Base-by-base conservation (phyloP, 30 jellyfish, hydroid and myxozoan genomes). In the Hydra vulgaris region DNA sequence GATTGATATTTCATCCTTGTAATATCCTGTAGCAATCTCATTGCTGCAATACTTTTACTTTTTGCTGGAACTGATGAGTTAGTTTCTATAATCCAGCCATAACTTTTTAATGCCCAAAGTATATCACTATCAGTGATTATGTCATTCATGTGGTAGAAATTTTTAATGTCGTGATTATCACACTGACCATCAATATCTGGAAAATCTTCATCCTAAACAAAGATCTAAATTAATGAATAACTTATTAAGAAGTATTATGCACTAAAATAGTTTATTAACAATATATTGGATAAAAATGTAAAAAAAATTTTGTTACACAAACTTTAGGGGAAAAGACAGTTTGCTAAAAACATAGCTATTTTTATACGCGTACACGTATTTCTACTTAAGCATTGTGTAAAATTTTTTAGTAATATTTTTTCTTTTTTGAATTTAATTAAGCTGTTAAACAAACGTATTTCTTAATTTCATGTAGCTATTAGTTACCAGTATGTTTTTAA, bases 121-220 rank as follows among this genome's bases (percentile, higher is more conserved):
- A 56, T 56, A 56, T 56, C 71, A 56, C 71, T 56, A 15, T 56
- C 71, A 56, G 17, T 56, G n/a, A 56, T 56, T 15, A 56, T n/a
- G 71, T 56, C n/a, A 17, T 56, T n/a, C 17, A 56, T 56, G 71
- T 56, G 17, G 71, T 56, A 56, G n/a, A 56, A 56, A 15, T 15
- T 56, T 15, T n/a, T 56, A 56, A n/a, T 56, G n/a, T 56, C 71
- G 71, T 17, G 18, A 56, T 56, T n/a, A 56, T 56, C 71, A 56
- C n/a, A n/a, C n/a, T 56, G 18, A 56, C n/a, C 71, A 56, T 56
- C 71, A 56, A 17, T 56, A n/a, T 56, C 71, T 15, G 71, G 71
- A n/a, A 56, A 56, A n/a, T 56, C 71, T 17, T 56, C 71, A 56
- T 56, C 71, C 71, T 56, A 56, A n/a, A n/a, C n/a, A n/a, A n/a